phyloP scores from a whole-genome alignment of 2,888 invertebrate genomes.

The Papilio elwesi region DNA sequence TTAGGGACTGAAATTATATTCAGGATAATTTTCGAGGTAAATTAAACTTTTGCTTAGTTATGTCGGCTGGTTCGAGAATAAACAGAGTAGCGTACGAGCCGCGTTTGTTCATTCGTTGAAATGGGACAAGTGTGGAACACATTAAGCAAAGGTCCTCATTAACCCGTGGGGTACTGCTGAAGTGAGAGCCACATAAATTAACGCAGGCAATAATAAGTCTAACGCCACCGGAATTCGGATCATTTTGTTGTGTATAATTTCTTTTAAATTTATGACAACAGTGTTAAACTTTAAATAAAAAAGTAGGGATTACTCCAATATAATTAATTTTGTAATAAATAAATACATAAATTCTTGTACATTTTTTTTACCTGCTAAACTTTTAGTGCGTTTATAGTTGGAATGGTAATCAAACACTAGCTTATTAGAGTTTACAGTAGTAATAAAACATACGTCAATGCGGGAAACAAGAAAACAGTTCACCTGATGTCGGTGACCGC shows the following conservation, averaged over 20 bases:
- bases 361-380: no score
- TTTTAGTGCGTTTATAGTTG: no score
- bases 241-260: constrained; percentile 9
- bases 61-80: constrained; percentile 13
- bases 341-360: no score
- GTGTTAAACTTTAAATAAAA: constrained; percentile 14
- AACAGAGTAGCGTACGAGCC: constrained; percentile 20
- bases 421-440: no score
- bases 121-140: constrained; percentile 36
- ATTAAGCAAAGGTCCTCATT: constrained; percentile 40
- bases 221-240: not conserved
- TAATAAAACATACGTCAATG: no score
- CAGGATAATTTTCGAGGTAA: constrained; percentile 21
- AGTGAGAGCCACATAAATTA: constrained; percentile 14
- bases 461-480: no score
- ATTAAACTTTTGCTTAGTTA: constrained; percentile 23
- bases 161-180: constrained; percentile 32
- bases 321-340: no score
- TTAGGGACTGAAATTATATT: constrained; percentile 10
- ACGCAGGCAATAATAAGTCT: constrained; percentile 23
- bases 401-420: no score
- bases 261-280: constrained; percentile 7
- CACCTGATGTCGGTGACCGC: no score
- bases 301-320: not conserved
- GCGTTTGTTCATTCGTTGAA: constrained; percentile 32